Percentiles rank a stretch among this genome's conserved stretches.
Conservation (phyloP, 2,113 vertebrate genomes). For the Urocolius indicus region DNA sequence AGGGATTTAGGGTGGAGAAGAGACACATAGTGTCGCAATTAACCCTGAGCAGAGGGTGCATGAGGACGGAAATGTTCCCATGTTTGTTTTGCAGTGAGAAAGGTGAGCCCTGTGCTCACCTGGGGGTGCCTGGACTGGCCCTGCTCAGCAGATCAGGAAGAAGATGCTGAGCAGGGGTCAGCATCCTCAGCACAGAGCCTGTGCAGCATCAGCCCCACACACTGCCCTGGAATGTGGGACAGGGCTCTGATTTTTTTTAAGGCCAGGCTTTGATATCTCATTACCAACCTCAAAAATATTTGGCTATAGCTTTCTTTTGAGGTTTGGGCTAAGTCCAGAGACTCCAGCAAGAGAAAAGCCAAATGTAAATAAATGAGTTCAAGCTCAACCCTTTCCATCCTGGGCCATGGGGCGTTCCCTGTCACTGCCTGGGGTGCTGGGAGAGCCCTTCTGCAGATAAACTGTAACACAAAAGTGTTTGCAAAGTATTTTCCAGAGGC, state of each 20-base stretch:
- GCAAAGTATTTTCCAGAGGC: conserved; percentile 34
- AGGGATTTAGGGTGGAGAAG: not conserved
- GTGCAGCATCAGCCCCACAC: not conserved
- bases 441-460: conserved; percentile 67
- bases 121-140: not conserved
- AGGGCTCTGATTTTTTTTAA: not conserved
- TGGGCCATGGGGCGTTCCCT: not conserved
- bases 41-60: not conserved
- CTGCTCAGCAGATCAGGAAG: rapidly evolving
- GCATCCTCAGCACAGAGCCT: not conserved
- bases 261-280: conserved; percentile 46
- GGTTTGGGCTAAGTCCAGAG: conserved; percentile 68
- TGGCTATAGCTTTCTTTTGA: conserved; percentile 70
- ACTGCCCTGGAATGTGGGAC: conserved; percentile 39
- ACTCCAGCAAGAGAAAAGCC: conserved; percentile 64
- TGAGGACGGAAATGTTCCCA: rapidly evolving
- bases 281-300: conserved; percentile 72
- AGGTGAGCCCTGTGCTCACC: rapidly evolving
- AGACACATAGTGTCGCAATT: rapidly evolving
- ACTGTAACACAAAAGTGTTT: conserved; percentile 29
- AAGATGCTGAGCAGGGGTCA: not conserved
- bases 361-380: conserved; percentile 71
- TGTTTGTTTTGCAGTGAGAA: not conserved
- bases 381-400: conserved; percentile 63
- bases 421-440: not conserved